Conservation (phyloP, 2,888 invertebrate genomes). For the Cryptosula pallasiana region DNA sequence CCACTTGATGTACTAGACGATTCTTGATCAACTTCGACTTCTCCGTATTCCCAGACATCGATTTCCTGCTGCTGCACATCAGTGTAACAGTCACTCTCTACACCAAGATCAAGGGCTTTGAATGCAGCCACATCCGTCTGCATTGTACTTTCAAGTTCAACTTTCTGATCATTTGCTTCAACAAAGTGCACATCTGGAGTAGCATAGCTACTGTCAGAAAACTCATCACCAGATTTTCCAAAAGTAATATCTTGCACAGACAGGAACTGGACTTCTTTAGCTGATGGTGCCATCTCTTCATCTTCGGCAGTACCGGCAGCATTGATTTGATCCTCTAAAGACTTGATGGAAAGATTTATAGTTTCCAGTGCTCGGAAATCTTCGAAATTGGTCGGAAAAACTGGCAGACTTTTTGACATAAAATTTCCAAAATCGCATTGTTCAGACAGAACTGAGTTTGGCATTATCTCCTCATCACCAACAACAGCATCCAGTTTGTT, state of each 20-base stretch:
- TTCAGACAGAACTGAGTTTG: background rate
- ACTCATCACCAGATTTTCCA: background rate
- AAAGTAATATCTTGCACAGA: background rate
- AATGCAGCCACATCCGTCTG: background rate
- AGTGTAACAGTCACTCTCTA: background rate
- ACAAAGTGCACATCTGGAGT: constrained; percentile 5
- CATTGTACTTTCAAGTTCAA: background rate
- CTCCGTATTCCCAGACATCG: constrained; percentile 17
- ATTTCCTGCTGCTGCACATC: background rate
- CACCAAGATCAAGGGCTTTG: too few relatives aligned
- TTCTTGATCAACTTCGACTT: background rate
- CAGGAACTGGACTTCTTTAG: background rate
- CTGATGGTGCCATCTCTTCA: background rate
- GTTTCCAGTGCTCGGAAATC: background rate
- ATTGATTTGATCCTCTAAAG: constrained; percentile 1
- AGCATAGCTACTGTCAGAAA: constrained; percentile 17
- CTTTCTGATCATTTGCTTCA: background rate
- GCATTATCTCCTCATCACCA: too few relatives aligned
- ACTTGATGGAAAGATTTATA: background rate
- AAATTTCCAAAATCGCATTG: background rate
- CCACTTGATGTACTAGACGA: background rate
- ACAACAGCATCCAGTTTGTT: background rate
- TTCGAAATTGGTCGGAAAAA: constrained; percentile 16
- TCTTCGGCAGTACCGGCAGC: background rate
- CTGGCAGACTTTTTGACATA: constrained; percentile 16